Conservation (phyloP, 2,113 vertebrate species). For the Silurus asotus region DNA sequence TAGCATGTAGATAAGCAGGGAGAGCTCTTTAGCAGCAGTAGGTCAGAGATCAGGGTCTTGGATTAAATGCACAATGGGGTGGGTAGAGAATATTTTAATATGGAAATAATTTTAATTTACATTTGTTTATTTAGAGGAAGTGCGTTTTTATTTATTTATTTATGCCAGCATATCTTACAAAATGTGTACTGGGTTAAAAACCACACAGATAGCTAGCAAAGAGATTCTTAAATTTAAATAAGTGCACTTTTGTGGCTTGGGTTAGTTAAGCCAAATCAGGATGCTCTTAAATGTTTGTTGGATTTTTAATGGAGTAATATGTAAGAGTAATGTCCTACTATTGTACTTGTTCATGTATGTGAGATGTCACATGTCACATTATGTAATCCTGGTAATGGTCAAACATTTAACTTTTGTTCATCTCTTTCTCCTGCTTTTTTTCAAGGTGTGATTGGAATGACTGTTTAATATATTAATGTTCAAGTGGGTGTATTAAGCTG, state of each 20-base stretch:
- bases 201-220: neutral
- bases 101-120: neutral
- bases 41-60: conserved; percentile 60
- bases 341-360: conserved; percentile 25
- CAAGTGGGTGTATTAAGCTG: conserved; percentile 30
- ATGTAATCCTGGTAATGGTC: conserved; percentile 55
- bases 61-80: conserved; percentile 37
- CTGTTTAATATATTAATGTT: conserved; percentile 53
- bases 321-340: neutral
- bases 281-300: neutral
- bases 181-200: neutral
- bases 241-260: neutral
- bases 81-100: neutral
- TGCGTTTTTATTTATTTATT: neutral
- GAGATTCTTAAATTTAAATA: neutral
- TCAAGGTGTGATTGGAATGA: conserved; percentile 53
- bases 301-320: neutral
- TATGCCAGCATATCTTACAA: neutral
- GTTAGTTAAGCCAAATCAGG: neutral
- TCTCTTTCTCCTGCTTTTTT: conserved; percentile 32
- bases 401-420: neutral
- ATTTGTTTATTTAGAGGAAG: neutral
- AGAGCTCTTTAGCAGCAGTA: conserved; percentile 47
- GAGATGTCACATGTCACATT: neutral
- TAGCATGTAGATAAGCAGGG: conserved; percentile 60